phyloP scores from a whole-genome alignment of 2,113 vertebrate genomes.

The Hylia prasina region DNA sequence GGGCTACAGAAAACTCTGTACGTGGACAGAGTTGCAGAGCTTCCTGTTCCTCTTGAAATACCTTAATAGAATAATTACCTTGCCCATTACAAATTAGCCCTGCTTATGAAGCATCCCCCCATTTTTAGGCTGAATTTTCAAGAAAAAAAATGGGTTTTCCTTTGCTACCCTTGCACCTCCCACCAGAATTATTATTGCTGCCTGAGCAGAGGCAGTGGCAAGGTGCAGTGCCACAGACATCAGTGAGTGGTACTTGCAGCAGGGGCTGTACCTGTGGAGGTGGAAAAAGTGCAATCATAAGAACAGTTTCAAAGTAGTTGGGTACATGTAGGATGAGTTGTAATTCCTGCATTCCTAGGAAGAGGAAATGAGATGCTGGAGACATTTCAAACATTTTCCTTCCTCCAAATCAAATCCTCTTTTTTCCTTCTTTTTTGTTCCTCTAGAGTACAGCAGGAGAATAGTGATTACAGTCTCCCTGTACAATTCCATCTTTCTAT shows the following conservation, averaged over 20 bases:
- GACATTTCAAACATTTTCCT: not conserved
- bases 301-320: not conserved
- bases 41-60: not conserved
- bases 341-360: not conserved
- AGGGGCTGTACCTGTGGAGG: not conserved
- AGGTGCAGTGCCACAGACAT: not conserved
- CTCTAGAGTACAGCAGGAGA: not conserved
- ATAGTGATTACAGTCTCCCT: not conserved
- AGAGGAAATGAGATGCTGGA: not conserved
- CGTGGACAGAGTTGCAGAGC: not conserved
- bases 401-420: not conserved
- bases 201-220: not conserved
- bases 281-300: not conserved
- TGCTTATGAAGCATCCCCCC: not conserved
- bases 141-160: not conserved
- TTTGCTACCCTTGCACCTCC: not conserved
- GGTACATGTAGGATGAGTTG: not conserved
- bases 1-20: not conserved
- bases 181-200: not conserved
- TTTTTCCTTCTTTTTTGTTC: not conserved
- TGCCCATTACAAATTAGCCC: not conserved
- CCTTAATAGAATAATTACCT: not conserved
- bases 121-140: not conserved
- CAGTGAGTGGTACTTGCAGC: not conserved
- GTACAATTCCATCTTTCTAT: not conserved